Base-by-base conservation (phyloP, 2,888 invertebrate genomes). In the Candidula unifasciata region DNA sequence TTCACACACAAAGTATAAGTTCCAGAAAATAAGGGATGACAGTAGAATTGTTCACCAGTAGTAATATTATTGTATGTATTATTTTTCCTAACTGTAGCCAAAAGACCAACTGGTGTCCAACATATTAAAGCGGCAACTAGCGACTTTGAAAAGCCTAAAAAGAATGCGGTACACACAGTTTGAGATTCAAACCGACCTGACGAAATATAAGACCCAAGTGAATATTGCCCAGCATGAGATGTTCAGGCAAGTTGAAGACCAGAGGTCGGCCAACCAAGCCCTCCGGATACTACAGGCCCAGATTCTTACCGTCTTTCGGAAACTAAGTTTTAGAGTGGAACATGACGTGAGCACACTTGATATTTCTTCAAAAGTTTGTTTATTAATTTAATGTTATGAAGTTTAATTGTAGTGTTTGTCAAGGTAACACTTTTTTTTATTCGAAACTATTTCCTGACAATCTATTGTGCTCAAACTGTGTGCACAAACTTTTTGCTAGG, bases 111-210 rank as follows among this genome's bases (percentile, higher is more conserved):
- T 84, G 73, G 33, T 84, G 52, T n/a, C 79, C 44, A 84, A 80
- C 73, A 71, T 84, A 3, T n/a, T 84, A n/a, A 60, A 35, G 60
- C 33, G 83, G 21, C 83, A 84, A 44, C 71, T 84, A n/a, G 73
- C 64, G 3, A 64, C 35, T 37, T 73, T 84, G 13, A 79, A 33
- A 57, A 84, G 66, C 18, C 30, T 84, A 44, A 84, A 84, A 79
- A 73, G 24, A 27, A 44, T 84, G 33, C 60, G 74, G 13, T 64
- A 84, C 74, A 79, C 35, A 13, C 83, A 84, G 73, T 64, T 16
- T 1, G 52, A 73, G 27, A 33, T 64, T 33, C 60, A 44, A 30
- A 52, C n/a, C 24, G 37, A n/a, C 18, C 57, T 84, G 27, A 21
- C 18, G 27, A 64, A 60, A 13, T 84, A 69, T 60, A 83, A 69